Base-by-base conservation (phyloP, 1,140 invertebrate genomes). In the Sitobion miscanthi region DNA sequence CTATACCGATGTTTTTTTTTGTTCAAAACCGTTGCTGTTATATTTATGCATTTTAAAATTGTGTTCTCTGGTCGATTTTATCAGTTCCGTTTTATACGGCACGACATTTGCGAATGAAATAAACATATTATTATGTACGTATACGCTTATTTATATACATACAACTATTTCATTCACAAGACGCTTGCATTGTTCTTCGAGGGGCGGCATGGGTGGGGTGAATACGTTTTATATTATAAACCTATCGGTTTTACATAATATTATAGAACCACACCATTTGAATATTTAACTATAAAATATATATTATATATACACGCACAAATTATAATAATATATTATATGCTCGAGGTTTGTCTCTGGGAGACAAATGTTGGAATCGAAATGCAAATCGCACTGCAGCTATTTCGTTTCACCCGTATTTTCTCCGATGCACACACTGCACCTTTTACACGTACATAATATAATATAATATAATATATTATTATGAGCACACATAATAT, bases 261-360 rank as follows among this genome's bases (percentile, higher is more conserved):
- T 85, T 85, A 85, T 86, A 86, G 83, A 47, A 30, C n/a, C 42
- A 86, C 83, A 47, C 83, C 83, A 45, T 45, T 86, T 86, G 83
- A 86, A 86, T 86, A 86, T 38, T 86, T 86, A 86, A 86, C 83
- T 86, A 86, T 86, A 86, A 85, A 38, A 86, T 47, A 45, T 45
- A 38, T 20, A 6, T 20, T 82, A 82, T 25, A 42, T 11, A 86
- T 14, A 38, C 25, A 45, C 9, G 82, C 38, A 83, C 82, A 42
- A 25, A 30, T 86, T 86, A 45, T 86, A 47, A 86, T 86, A 77
- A 77, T 77, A 14, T 77, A 25, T 85, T 77, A 25, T 85, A 47
- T 5, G 83, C 83, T 45, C 25, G 83, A 86, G 83, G 83, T 86
- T 86, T 86, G 38, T 42, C 83, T 42, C 42, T 86, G 21, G 83